phyloP scores from a whole-genome alignment of 2,888 invertebrate genomes.

The Gandaritis pyraliata region DNA sequence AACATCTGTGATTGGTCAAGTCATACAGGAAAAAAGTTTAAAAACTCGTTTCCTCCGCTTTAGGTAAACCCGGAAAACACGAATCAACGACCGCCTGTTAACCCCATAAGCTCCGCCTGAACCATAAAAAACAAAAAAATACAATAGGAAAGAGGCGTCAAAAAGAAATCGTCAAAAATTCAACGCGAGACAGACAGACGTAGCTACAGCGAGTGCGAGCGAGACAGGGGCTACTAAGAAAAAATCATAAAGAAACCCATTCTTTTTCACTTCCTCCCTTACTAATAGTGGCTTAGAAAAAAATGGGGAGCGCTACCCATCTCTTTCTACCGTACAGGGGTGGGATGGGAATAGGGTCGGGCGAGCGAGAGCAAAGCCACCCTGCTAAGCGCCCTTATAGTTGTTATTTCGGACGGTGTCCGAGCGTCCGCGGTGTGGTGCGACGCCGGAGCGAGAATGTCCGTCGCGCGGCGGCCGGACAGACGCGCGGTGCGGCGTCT shows the following conservation, averaged over 20 bases:
- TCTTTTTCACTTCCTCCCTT: constrained; percentile 84
- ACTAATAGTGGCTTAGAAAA: constrained; percentile 82
- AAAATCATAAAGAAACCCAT: constrained; percentile 83
- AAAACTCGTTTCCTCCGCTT: constrained; percentile 51
- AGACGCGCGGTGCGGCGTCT: constrained; percentile 69
- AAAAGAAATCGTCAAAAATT: constrained; percentile 76
- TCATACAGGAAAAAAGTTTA: constrained; percentile 39
- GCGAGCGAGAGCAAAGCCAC: constrained; percentile 77
- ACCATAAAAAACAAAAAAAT: constrained; percentile 71
- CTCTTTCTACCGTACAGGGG: constrained; percentile 73
- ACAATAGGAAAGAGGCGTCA: constrained; percentile 78
- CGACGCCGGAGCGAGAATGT: constrained; percentile 58
- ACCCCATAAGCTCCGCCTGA: constrained; percentile 81
- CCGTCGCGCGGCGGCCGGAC: constrained; percentile 51
- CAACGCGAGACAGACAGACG: constrained; percentile 60
- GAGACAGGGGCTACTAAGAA: constrained; percentile 73
- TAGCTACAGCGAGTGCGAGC: constrained; percentile 59
- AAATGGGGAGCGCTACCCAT: constrained; percentile 74
- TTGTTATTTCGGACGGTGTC: constrained; percentile 78
- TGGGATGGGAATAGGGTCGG: constrained; percentile 68
- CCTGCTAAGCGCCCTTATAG: constrained; percentile 79
- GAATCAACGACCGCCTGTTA: constrained; percentile 70
- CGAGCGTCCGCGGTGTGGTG: constrained; percentile 70
- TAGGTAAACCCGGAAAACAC: constrained; percentile 70
- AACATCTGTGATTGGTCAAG: constrained; percentile 38